Base-by-base conservation (phyloP, 2,888 invertebrate genomes). In the Nebria brevicollis region DNA sequence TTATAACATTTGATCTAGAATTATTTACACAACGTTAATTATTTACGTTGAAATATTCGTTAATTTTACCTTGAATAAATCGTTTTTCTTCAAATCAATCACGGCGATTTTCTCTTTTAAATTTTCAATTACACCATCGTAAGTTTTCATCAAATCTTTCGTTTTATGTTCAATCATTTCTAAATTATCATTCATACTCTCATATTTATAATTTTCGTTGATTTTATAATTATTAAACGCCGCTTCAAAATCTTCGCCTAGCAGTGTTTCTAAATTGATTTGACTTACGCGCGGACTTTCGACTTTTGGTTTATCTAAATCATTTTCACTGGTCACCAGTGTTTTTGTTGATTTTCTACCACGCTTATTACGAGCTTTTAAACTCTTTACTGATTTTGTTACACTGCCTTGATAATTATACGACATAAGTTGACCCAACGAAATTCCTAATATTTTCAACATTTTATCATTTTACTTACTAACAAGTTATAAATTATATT, bases 221-320 rank as follows among this genome's bases (percentile, higher is more conserved):
- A 8, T 70, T 64, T 73, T 83, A 82, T 85, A 87, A 25, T 41
- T 26, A 64, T 77, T 76, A 86, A 86, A 86, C 26, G 85, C 85
- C 73, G 85, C 84, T 42, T 83, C 82, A 72, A 84, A 83, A 42
- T 82, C 82, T 3, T 86, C 86, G 7, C 85, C 73, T 0, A 77
- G 65, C 26, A 84, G 82, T 7, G 84, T 83, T 54, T 84, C 75
- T 7, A 79, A 34, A 41, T 75, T 75, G 26, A 80, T 64, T 54
- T 75, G 7, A 81, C 43, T 72, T 77, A 77, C 70, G 82, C 83
- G 20, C 82, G 7, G 15, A 34, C 77, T 83, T 15, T 78, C 82
- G 0, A 75, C 81, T 42, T 13, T 10, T 13, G 13, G 10, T 54
- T 54, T 77, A 42, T 83, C 66, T 74, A 82, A 66, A 77, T 73